phyloP scores from a whole-genome alignment of 1,140 invertebrate genomes.

The Drosophila willistoni region DNA sequence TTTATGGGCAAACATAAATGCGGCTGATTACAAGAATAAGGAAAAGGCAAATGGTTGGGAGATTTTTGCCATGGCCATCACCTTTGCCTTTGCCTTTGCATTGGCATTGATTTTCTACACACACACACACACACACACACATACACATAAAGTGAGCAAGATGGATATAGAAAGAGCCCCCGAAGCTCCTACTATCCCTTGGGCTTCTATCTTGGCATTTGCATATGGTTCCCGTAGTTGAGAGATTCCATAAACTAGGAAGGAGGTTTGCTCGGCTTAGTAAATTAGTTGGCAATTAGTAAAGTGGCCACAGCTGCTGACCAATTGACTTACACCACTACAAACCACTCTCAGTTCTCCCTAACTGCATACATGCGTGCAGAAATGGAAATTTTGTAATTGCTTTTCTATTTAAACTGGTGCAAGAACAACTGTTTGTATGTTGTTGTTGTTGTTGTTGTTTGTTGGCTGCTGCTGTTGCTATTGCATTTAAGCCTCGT shows the following conservation, averaged over 20 bases:
- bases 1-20: constrained; percentile 81
- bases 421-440: constrained; percentile 15
- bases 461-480: neutral
- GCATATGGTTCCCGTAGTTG: neutral
- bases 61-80: neutral
- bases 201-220: neutral
- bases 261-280: constrained; percentile 31
- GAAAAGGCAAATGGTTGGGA: neutral
- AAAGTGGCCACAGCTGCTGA: constrained; percentile 52
- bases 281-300: constrained; percentile 75
- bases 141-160: neutral
- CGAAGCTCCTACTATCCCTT: too few relatives aligned
- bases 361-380: neutral
- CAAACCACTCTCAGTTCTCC: neutral
- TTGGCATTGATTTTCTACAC: constrained; percentile 2
- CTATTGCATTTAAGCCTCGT: constrained; percentile 16
- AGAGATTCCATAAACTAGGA: neutral
- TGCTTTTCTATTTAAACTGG: constrained; percentile 42
- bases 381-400: constrained; percentile 44
- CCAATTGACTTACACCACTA: constrained; percentile 18
- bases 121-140: too few relatives aligned
- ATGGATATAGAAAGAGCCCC: neutral
- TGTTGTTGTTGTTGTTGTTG: constrained; percentile 1
- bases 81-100: neutral
- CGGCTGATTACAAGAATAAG: constrained; percentile 62